These are phyloP conservation scores for Polyergus mexicanus DNA, from an alignment of 1,140 invertebrate genomes.

Conservation along the genomic window DNA sequence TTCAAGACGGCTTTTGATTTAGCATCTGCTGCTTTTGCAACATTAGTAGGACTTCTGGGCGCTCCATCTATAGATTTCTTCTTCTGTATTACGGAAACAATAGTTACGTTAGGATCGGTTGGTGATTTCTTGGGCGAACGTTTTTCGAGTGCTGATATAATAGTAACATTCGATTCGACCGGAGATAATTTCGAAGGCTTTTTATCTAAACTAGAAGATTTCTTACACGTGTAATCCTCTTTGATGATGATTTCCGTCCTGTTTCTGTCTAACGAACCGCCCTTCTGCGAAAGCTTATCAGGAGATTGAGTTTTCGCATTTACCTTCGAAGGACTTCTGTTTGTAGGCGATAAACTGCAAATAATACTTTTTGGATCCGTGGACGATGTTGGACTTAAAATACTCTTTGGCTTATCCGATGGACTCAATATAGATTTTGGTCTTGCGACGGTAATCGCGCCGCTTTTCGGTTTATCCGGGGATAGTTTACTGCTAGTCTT, in stretches of 20 bases:
- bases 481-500: slow-evolving; percentile 72
- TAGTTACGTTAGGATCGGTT: slow-evolving; percentile 81
- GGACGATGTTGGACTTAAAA: slow-evolving; percentile 80
- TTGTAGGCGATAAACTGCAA: slow-evolving; percentile 76
- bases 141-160: slow-evolving; percentile 79
- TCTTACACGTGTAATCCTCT: slow-evolving; percentile 70
- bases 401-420: slow-evolving; percentile 79
- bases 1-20: slow-evolving; percentile 75
- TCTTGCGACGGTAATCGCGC: slow-evolving; percentile 80
- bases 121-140: slow-evolving; percentile 75
- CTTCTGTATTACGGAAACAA: slow-evolving; percentile 82
- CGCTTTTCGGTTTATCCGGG: slow-evolving; percentile 80
- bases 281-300: slow-evolving; percentile 73
- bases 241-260: slow-evolving; percentile 72
- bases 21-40: slow-evolving; percentile 69
- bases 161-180: slow-evolving; percentile 80
- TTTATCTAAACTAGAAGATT: slow-evolving; percentile 81
- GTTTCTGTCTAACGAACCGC: slow-evolving; percentile 79
- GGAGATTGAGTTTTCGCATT: slow-evolving; percentile 66
- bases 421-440: slow-evolving; percentile 80
- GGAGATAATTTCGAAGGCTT: slow-evolving; percentile 80
- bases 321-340: slow-evolving; percentile 78
- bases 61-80: slow-evolving; percentile 77
- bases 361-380: slow-evolving; percentile 71
- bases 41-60: slow-evolving; percentile 47